A percentile compares a stretch with the other conserved stretches of the same genome.
phyloP scores from a whole-genome alignment of 2,113 vertebrate species.

The Lamprologus sp. region DNA sequence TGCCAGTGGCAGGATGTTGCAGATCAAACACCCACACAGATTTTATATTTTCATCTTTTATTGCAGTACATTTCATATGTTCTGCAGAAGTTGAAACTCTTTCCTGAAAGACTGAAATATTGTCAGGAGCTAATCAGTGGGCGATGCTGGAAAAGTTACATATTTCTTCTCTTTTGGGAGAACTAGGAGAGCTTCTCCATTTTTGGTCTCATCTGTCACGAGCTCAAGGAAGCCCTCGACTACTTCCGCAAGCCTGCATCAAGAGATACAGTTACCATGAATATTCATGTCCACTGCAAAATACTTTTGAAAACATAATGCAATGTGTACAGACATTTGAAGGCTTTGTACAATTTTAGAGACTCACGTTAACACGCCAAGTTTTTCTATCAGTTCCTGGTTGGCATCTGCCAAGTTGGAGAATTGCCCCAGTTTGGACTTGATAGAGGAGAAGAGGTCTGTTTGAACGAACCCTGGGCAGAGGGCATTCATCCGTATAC shows the following conservation, averaged over 20 bases:
- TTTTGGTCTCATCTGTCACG: slow-evolving; percentile 53
- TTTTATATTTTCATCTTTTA: background rate
- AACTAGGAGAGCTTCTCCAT: slow-evolving; percentile 36
- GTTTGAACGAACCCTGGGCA: slow-evolving; percentile 64
- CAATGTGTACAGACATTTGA: background rate
- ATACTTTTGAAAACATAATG: background rate
- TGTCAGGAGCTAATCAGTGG: background rate
- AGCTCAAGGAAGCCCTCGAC: slow-evolving; percentile 41
- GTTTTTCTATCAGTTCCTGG: background rate
- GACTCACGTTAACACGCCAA: slow-evolving; percentile 46
- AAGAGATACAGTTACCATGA: background rate
- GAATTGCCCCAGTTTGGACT: slow-evolving; percentile 10
- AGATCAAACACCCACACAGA: background rate
- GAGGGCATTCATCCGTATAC: slow-evolving; percentile 62
- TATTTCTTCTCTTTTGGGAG: background rate
- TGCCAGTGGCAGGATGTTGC: background rate
- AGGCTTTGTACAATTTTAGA: background rate
- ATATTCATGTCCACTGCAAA: background rate
- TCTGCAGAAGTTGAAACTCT: background rate
- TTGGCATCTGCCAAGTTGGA: background rate
- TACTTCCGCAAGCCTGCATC: slow-evolving; percentile 32
- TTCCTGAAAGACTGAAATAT: background rate
- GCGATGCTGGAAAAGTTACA: background rate
- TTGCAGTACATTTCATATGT: background rate
- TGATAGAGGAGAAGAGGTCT: background rate